phyloP scores from a whole-genome alignment of 1,140 invertebrate species.

The Contarinia nasturtii region DNA sequence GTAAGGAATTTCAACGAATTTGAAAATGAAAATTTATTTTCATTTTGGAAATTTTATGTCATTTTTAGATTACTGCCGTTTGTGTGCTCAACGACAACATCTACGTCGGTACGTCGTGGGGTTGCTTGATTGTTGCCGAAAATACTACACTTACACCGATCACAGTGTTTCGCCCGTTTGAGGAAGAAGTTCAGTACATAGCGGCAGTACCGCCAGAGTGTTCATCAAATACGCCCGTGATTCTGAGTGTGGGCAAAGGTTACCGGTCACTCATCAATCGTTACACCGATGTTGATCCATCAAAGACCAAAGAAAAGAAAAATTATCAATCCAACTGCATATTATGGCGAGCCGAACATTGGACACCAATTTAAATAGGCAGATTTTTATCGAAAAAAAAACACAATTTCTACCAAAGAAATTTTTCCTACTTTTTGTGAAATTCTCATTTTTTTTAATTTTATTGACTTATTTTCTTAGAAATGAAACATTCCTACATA shows the following conservation, averaged over 20 bases:
- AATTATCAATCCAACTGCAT: conserved; percentile 45
- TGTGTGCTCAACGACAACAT: conserved; percentile 46
- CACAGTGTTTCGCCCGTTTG: conserved; percentile 77
- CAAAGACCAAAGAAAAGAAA: conserved; percentile 16
- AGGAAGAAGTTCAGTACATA: conserved; percentile 48
- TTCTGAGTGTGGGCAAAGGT: conserved; percentile 65
- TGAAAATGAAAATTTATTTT: background rate
- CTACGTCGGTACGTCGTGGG: conserved; percentile 82
- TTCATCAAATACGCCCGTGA: conserved; percentile 28
- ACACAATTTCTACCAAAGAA: too few species aligned
- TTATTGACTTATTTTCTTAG: too few species aligned
- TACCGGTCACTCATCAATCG: conserved; percentile 60
- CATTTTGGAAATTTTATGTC: background rate
- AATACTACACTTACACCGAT: conserved; percentile 59
- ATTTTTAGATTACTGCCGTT: conserved; percentile 51
- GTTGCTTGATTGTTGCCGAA: conserved; percentile 75
- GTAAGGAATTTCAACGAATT: conserved; percentile 21
- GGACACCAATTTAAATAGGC: conserved; percentile 25
- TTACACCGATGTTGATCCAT: conserved; percentile 33
- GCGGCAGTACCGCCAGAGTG: conserved; percentile 18
- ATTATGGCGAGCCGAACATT: conserved; percentile 51
- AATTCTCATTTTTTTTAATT: too few species aligned
- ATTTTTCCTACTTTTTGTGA: too few species aligned
- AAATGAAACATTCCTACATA: too few species aligned
- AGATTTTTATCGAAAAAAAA: background rate